A percentile compares a stretch with the other conserved stretches of the same genome.
Conservation (phyloP, 1,140 invertebrate genomes). For the Augochlora pura region DNA sequence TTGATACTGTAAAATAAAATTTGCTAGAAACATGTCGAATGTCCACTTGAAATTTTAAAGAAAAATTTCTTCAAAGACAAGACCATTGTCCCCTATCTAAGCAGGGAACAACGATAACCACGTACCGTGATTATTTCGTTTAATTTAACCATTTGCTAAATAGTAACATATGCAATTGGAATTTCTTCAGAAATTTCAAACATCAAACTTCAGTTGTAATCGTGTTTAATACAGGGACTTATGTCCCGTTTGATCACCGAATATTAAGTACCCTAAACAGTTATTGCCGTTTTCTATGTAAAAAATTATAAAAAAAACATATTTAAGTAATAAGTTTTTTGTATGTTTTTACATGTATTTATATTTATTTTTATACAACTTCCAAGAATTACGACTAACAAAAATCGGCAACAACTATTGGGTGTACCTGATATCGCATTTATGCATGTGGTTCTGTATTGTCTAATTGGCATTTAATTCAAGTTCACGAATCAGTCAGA, state of each 20-base stretch:
- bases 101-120: slow-evolving; percentile 8
- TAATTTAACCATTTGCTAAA: slow-evolving; percentile 6
- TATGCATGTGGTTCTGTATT: slow-evolving; percentile 43
- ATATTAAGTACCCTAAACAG: neutral
- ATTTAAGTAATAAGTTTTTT: too few species aligned
- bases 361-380: too few species aligned
- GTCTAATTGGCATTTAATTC: slow-evolving; percentile 48
- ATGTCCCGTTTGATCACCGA: slow-evolving; percentile 6
- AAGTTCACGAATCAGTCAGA: slow-evolving; percentile 29
- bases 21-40: slow-evolving; percentile 43
- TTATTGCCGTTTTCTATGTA: too few species aligned
- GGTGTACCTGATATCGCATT: neutral
- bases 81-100: neutral
- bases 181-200: neutral
- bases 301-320: too few species aligned
- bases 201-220: neutral
- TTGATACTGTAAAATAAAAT: slow-evolving; percentile 56
- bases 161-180: neutral
- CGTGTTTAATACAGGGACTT: slow-evolving; percentile 1
- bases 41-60: slow-evolving; percentile 36
- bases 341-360: too few species aligned
- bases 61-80: slow-evolving; percentile 43
- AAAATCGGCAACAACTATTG: too few species aligned
- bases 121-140: slow-evolving; percentile 11
- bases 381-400: too few species aligned